Evolutionary conservation across 1,140 invertebrate species (phyloP).

Genomic region (Hycleus cichorii): DNA sequence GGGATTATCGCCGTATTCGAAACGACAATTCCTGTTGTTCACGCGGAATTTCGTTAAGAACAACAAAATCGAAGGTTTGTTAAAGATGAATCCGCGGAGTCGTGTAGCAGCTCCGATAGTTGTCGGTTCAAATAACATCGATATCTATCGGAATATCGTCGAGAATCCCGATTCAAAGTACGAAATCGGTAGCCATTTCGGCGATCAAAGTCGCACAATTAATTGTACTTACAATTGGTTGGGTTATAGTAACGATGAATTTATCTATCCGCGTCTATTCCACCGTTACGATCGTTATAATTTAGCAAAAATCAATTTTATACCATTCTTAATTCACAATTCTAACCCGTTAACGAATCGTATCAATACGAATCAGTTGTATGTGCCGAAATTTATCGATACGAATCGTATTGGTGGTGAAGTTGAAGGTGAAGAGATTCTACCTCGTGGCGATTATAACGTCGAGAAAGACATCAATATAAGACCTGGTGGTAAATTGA

Average conservation of each 20-base stretch:
- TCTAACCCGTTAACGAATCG: conserved; percentile 76
- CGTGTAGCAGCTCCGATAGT: conserved; percentile 85
- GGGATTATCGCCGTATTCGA: conserved; percentile 78
- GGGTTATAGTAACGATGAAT: conserved; percentile 66
- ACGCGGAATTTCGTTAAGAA: conserved; percentile 81
- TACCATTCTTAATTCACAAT: conserved; percentile 77
- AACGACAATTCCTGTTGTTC: conserved; percentile 70
- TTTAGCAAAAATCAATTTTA: conserved; percentile 76
- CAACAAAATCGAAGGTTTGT: conserved; percentile 77
- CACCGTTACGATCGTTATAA: conserved; percentile 89
- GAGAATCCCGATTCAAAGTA: conserved; percentile 84
- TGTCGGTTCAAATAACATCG: conserved; percentile 82
- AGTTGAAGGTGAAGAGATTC: conserved; percentile 76
- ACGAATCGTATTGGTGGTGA: conserved; percentile 75
- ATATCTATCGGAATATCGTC: conserved; percentile 86
- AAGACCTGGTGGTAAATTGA: conserved; percentile 76
- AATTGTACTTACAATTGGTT: conserved; percentile 94
- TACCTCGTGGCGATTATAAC: conserved; percentile 71
- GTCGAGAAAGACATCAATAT: conserved; percentile 89
- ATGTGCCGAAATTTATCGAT: conserved; percentile 67
- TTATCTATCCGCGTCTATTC: conserved; percentile 75
- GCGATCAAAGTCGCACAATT: conserved; percentile 88
- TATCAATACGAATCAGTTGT: conserved; percentile 61
- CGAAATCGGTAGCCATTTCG: conserved; percentile 91
- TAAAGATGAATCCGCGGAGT: conserved; percentile 73